phyloP scores from a whole-genome alignment of 2,113 vertebrate species.

The Tautogolabrus adspersus region DNA sequence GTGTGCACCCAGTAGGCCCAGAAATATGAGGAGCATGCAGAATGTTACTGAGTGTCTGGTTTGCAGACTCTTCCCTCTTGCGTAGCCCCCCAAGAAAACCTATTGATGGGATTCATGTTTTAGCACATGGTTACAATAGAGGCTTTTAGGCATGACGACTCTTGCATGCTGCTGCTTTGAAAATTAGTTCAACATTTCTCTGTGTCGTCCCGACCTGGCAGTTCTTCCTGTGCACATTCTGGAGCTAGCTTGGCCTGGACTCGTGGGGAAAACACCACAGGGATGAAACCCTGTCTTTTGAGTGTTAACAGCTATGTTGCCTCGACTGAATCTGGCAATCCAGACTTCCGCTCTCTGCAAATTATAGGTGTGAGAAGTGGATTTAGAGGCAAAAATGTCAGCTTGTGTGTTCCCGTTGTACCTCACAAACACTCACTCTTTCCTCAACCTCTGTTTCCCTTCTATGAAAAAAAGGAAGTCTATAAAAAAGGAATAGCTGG shows the following conservation, averaged over 20 bases:
- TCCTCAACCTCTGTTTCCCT: conserved; percentile 3
- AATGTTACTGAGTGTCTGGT: conserved; percentile 64
- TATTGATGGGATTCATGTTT: conserved; percentile 57
- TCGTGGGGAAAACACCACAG: neutral
- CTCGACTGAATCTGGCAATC: conserved; percentile 36
- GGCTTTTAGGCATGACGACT: conserved; percentile 7
- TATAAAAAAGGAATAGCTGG: neutral
- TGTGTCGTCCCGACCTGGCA: conserved; percentile 20
- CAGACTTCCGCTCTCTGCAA: conserved; percentile 49
- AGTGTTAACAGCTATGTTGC: conserved; percentile 59
- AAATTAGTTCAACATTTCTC: conserved; percentile 36
- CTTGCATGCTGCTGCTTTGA: conserved; percentile 35
- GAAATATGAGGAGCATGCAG: conserved; percentile 65
- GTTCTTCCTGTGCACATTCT: conserved; percentile 42
- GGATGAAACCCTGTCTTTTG: conserved; percentile 33
- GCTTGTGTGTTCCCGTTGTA: conserved; percentile 32
- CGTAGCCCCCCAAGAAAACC: conserved; percentile 20
- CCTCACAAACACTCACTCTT: conserved; percentile 15
- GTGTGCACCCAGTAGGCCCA: conserved; percentile 53
- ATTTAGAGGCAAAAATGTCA: conserved; percentile 59
- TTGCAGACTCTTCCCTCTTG: conserved; percentile 30
- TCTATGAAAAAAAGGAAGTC: neutral
- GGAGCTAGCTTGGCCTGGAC: conserved; percentile 24
- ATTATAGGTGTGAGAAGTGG: conserved; percentile 64
- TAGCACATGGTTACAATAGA: conserved; percentile 22